These are phyloP conservation scores for Morus bassanus DNA, from an alignment of 2,797 vertebrate genomes.

Conservation along the genomic window DNA sequence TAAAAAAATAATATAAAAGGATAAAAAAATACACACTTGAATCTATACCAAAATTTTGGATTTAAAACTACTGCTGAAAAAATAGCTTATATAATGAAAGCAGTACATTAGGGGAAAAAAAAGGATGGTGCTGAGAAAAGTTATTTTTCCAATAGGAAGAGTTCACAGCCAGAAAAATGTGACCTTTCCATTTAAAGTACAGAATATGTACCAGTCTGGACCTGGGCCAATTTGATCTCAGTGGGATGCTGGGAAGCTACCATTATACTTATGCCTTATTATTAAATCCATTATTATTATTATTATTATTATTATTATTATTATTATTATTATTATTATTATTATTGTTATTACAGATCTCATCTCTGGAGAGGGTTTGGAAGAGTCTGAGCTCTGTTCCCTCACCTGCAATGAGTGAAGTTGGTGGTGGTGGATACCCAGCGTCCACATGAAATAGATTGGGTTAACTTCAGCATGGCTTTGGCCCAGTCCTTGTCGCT, in stretches of 20 bases:
- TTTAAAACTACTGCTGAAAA: background rate
- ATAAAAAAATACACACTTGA: background rate
- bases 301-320: background rate
- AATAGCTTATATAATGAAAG: background rate
- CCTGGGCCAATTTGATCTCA: background rate
- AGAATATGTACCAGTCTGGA: background rate
- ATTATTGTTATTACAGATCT: background rate
- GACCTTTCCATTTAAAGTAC: background rate
- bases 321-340: too few species aligned
- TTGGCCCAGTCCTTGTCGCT: background rate
- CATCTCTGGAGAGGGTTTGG: background rate
- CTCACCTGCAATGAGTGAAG: background rate
- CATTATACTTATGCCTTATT: background rate
- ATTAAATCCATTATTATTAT: background rate
- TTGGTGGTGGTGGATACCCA: background rate
- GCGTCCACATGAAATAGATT: fast-evolving
- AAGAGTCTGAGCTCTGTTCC: background rate
- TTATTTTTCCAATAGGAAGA: background rate
- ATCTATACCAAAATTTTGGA: background rate
- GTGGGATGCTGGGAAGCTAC: background rate
- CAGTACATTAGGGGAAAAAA: fast-evolving
- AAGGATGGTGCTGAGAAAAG: background rate
- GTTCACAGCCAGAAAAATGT: background rate
- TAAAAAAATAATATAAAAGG: background rate
- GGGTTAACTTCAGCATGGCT: background rate